Evolutionary conservation across 2,888 invertebrate genomes (phyloP).

Genomic region (Mimachlamys varia): DNA sequence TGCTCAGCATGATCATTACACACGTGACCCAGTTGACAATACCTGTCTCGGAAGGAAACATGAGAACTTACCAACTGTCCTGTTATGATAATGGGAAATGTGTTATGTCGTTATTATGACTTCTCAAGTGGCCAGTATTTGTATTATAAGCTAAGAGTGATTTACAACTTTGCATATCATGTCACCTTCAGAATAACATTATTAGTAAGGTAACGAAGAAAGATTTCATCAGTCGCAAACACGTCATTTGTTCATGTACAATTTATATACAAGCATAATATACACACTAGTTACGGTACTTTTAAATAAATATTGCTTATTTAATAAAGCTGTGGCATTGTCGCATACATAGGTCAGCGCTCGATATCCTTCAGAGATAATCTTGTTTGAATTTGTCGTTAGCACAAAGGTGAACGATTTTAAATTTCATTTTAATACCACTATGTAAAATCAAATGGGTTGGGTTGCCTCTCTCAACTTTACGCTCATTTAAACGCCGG

Average conservation of each 20-base stretch:
- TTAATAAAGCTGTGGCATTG: background rate
- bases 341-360: background rate
- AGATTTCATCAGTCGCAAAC: background rate
- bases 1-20: background rate
- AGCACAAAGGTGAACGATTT: background rate
- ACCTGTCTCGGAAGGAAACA: background rate
- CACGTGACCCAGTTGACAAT: background rate
- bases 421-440: background rate
- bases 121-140: background rate
- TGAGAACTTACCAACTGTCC: constrained; percentile 18
- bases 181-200: constrained; percentile 18
- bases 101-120: constrained; percentile 2
- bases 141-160: background rate
- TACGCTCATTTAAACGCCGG: too few relatives aligned
- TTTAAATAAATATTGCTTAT: background rate
- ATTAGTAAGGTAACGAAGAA: background rate
- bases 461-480: too few relatives aligned
- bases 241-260: background rate
- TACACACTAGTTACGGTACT: background rate
- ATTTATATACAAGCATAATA: too few relatives aligned
- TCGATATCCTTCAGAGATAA: background rate
- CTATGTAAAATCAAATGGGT: background rate
- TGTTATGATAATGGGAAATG: background rate
- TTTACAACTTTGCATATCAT: background rate
- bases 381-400: background rate